Percentiles rank a stretch among this genome's conserved stretches.
These are phyloP conservation scores for Chauna torquata DNA, from an alignment of 2,113 vertebrate species.

Conservation along the genomic window DNA sequence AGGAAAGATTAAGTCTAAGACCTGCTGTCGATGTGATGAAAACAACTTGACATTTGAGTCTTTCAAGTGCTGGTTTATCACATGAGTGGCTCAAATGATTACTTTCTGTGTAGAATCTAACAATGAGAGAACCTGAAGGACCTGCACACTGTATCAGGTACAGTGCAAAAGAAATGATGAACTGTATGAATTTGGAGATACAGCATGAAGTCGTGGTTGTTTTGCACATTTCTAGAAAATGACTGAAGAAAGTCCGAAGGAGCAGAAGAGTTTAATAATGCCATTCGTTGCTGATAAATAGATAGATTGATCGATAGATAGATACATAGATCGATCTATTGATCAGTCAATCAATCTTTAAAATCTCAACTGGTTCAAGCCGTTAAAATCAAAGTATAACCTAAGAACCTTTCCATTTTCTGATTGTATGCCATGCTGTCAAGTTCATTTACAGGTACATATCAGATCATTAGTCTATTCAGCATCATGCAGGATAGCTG, in stretches of 20 bases:
- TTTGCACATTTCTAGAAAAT: not conserved
- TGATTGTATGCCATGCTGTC: not conserved
- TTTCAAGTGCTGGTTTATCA: slow-evolving; percentile 73
- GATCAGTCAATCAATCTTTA: not conserved
- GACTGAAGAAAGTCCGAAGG: not conserved
- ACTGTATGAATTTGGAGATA: not conserved
- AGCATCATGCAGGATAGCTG: not conserved
- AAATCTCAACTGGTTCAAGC: not conserved
- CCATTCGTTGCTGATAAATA: not conserved
- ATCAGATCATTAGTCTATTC: not conserved
- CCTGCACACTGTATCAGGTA: not conserved
- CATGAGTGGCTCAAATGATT: slow-evolving; percentile 66
- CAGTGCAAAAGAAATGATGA: not conserved
- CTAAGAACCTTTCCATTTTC: not conserved
- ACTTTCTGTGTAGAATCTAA: slow-evolving; percentile 61
- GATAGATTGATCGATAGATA: not conserved
- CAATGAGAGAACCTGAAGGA: slow-evolving; percentile 43
- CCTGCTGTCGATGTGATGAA: slow-evolving; percentile 70
- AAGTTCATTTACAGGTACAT: not conserved
- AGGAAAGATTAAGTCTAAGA: slow-evolving; percentile 63
- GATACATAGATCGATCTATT: not conserved
- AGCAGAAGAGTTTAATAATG: not conserved
- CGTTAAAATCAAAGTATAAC: not conserved
- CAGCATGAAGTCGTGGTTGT: not conserved
- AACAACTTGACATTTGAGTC: slow-evolving; percentile 80